Evolutionary conservation across 2,888 invertebrate genomes (phyloP).

Genomic region (Argynnis bischoffii): DNA sequence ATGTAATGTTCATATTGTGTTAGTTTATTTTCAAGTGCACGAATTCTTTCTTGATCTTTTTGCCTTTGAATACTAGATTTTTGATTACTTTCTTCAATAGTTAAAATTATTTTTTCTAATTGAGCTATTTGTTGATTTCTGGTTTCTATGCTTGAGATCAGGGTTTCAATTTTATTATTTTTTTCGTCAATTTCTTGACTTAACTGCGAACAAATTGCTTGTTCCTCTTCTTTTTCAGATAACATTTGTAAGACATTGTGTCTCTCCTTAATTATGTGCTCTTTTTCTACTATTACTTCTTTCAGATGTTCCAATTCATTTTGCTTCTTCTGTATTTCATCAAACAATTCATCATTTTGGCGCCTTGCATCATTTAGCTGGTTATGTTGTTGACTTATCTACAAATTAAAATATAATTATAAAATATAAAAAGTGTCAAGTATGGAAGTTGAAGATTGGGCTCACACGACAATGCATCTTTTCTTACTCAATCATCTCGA

Average conservation of each 20-base stretch:
- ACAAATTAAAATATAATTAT: conserved; percentile 21
- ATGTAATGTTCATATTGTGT: conserved; percentile 52
- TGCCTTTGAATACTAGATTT: conserved; percentile 54
- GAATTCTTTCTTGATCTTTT: conserved; percentile 60
- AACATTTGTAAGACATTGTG: conserved; percentile 59
- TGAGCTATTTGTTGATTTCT: conserved; percentile 52
- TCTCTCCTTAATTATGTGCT: conserved; percentile 54
- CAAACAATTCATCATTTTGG: conserved; percentile 56
- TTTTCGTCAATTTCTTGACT: conserved; percentile 61
- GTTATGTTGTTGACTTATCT: conserved; percentile 61
- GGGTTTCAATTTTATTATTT: conserved; percentile 61
- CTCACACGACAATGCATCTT: too few species aligned
- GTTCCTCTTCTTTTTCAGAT: conserved; percentile 66
- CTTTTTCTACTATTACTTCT: conserved; percentile 51
- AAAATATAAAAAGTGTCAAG: not conserved
- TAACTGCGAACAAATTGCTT: conserved; percentile 60
- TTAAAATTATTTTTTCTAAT: conserved; percentile 68
- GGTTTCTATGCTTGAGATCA: conserved; percentile 48
- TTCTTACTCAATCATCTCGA: too few species aligned
- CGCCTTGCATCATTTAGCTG: conserved; percentile 54
- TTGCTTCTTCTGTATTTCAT: conserved; percentile 59
- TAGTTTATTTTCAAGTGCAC: conserved; percentile 56
- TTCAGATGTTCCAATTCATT: conserved; percentile 51
- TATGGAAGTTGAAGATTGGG: not conserved
- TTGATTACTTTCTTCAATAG: conserved; percentile 63